Evolutionary conservation across 2,113 vertebrate genomes (phyloP).

Genomic region (Cinclus mexicanus): DNA sequence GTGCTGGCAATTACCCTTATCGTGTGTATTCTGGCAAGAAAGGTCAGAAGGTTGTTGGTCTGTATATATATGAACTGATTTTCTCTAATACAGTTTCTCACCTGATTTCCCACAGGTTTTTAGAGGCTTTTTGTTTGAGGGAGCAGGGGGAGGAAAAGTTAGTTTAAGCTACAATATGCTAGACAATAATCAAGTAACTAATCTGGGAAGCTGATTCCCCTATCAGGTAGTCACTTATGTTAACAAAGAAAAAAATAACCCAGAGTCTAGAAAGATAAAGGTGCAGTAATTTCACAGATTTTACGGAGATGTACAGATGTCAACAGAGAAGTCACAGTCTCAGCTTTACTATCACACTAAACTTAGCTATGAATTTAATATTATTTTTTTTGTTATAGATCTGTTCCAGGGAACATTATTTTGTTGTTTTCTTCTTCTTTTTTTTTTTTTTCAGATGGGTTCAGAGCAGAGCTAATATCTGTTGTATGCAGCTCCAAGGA

Average conservation of each 20-base stretch:
- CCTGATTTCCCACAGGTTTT: conserved; percentile 56
- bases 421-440: neutral
- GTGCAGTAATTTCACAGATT: neutral
- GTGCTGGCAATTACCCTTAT: conserved; percentile 53
- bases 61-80: conserved; percentile 67
- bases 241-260: neutral
- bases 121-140: neutral
- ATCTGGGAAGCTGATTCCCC: neutral
- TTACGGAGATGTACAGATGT: neutral
- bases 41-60: conserved; percentile 47
- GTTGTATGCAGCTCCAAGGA: neutral
- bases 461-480: neutral
- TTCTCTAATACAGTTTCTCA: conserved; percentile 47
- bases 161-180: neutral
- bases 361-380: neutral
- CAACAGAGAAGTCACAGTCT: neutral
- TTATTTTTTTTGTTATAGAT: neutral
- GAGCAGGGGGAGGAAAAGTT: neutral
- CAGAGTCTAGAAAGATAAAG: neutral
- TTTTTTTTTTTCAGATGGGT: neutral
- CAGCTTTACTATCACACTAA: neutral
- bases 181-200: neutral
- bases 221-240: neutral
- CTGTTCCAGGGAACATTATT: neutral
- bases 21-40: conserved; percentile 8